Evolutionary conservation across 1,140 invertebrate genomes (phyloP).

Genomic region (Heliconius nattereri): DNA sequence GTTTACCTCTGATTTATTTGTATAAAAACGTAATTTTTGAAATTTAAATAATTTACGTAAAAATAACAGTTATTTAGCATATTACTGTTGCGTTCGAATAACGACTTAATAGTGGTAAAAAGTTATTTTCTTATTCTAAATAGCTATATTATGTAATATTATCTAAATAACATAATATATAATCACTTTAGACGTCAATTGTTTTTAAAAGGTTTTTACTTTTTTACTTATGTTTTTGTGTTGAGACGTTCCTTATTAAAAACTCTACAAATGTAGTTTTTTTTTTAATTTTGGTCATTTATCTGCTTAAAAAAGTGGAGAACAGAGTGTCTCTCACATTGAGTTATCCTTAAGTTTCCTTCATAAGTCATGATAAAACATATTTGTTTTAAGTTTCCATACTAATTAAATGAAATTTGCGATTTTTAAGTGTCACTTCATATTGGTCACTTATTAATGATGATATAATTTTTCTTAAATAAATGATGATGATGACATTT

Average conservation of each 20-base stretch:
- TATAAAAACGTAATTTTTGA: neutral
- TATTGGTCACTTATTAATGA: too few relatives aligned
- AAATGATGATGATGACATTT: neutral
- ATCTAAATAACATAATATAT: neutral
- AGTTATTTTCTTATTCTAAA: neutral
- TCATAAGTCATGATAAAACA: too few relatives aligned
- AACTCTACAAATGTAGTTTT: too few relatives aligned
- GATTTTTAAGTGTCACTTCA: too few relatives aligned
- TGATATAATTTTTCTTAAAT: too few relatives aligned
- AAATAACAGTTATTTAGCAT: neutral
- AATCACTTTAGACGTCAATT: neutral
- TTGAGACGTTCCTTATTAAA: too few relatives aligned
- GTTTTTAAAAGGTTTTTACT: neutral
- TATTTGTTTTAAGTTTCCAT: too few relatives aligned
- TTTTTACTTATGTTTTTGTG: neutral
- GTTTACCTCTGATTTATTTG: neutral
- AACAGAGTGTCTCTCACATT: too few relatives aligned
- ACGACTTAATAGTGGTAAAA: neutral
- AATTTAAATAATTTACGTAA: neutral
- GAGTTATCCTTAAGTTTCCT: too few relatives aligned
- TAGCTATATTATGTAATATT: neutral
- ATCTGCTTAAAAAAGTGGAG: neutral
- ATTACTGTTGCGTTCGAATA: neutral
- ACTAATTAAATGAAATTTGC: too few relatives aligned
- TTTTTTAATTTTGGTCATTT: neutral